Conservation (phyloP, 2,888 invertebrate species). For the Brachycybe producta region DNA sequence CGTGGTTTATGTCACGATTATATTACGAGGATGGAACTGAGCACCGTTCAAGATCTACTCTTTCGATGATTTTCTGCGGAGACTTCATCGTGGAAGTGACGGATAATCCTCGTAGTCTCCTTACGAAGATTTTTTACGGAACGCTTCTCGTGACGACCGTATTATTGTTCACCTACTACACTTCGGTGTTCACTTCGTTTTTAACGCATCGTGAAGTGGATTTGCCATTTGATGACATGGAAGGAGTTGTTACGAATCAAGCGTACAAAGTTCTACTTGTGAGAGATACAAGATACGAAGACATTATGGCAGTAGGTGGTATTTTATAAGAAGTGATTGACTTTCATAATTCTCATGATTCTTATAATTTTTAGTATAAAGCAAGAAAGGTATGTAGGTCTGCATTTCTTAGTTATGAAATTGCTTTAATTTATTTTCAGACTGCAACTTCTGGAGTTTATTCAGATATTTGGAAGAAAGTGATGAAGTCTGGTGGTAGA, state of each 20-base stretch:
- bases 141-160: conserved; percentile 1
- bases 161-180: conserved; percentile 10
- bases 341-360: too few relatives aligned
- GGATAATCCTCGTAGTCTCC: conserved; percentile 1
- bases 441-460: conserved; percentile 10
- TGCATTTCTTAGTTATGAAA: too few relatives aligned
- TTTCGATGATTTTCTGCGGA: too few relatives aligned
- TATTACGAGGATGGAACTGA: too few relatives aligned
- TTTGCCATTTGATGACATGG: conserved; percentile 4
- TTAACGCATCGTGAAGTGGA: conserved; percentile 2
- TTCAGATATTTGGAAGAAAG: conserved; percentile 8
- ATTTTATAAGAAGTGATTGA: too few relatives aligned
- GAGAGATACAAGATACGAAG: background rate
- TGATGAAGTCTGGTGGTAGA: conserved; percentile 3
- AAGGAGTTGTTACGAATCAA: background rate
- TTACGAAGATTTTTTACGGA: conserved; percentile 8
- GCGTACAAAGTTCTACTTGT: background rate
- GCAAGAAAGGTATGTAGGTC: too few relatives aligned
- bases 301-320: conserved; percentile 3
- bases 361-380: too few relatives aligned
- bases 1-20: too few relatives aligned
- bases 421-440: too few relatives aligned
- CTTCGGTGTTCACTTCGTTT: conserved; percentile 12
- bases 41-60: too few relatives aligned
- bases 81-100: too few relatives aligned